Base-by-base conservation (phyloP, 2,113 vertebrate genomes). In the Melanostigma gelatinosum region DNA sequence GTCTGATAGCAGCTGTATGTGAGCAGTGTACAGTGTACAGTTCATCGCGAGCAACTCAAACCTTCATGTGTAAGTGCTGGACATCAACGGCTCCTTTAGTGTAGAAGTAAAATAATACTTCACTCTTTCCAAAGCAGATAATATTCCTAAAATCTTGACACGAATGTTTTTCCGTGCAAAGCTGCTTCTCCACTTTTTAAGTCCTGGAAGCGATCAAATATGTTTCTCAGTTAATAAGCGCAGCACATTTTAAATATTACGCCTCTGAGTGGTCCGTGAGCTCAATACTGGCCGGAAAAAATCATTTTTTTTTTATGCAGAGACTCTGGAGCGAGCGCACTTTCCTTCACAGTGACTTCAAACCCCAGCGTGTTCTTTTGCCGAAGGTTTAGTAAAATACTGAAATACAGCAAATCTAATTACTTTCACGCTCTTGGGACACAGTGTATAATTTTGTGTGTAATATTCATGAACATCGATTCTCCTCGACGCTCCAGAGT, bases 311-410 rank as follows among this genome's bases (percentile, higher is more conserved):
- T 12, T 64, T 40, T 12, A 52, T 46, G 24, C 36, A 34, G 77
- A 71, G 61, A 78, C 42, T 44, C 4, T 24, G n/a, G 24, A 64
- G 27, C 12, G 2, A 72, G 71, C 66, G 38, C n/a, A 18, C 36
- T 20, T 55, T 68, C 20, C 20, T 44, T 80, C 40, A 65, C 79
- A 85, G 61, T 55, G 46, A 73, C 38, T 72, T 64, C 34, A 75
- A 24, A 76, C 27, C 40, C 27, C 46, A 46, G 38, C 54, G 32
- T 0, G 8, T 27, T 42, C 10, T 9, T 32, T 58, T 13, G 24
- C 13, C n/a, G 13, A 27, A 27, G 34, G 18, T 18, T 50, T 50
- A 32, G 32, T 36, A 20, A 18, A 32, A 71, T 8, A 15, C 34
- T 50, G 32, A 63, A 79, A 16, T 18, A 3, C 0, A 27, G 12